These are phyloP conservation scores for Drosophila lacicola DNA, from an alignment of 2,888 invertebrate genomes.

Conservation along the genomic window DNA sequence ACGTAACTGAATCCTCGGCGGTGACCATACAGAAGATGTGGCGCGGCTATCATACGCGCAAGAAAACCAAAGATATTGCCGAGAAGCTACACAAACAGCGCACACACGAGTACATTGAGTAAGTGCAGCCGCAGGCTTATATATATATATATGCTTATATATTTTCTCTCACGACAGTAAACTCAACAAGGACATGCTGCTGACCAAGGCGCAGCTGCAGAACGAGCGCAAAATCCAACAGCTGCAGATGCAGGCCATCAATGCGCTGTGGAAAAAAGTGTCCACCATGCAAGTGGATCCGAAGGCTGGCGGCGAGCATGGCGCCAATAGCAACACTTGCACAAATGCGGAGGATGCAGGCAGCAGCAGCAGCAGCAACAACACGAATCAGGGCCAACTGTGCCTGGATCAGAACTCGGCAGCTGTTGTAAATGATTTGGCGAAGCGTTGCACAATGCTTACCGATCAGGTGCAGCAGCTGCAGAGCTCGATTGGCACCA, in stretches of 20 bases:
- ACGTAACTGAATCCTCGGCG: slow-evolving; percentile 87
- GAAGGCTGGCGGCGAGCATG: slow-evolving; percentile 33
- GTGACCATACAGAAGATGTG: slow-evolving; percentile 94
- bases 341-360: slow-evolving; percentile 11
- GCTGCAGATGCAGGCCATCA: slow-evolving; percentile 95
- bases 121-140: slow-evolving; percentile 79
- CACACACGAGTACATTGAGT: slow-evolving; percentile 94
- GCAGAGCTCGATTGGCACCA: slow-evolving; percentile 92
- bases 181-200: slow-evolving; percentile 93
- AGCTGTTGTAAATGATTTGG: slow-evolving; percentile 88
- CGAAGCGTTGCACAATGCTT: slow-evolving; percentile 90
- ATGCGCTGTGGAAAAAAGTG: slow-evolving; percentile 95
- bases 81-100: slow-evolving; percentile 91
- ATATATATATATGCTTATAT: slow-evolving; percentile 29
- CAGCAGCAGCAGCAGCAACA: slow-evolving; percentile 2
- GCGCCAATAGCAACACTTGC: slow-evolving; percentile 1
- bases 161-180: slow-evolving; percentile 86
- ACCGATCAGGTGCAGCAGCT: slow-evolving; percentile 92
- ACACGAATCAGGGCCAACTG: slow-evolving; percentile 36
- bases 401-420: slow-evolving; percentile 87
- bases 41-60: slow-evolving; percentile 93
- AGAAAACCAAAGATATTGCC: slow-evolving; percentile 86
- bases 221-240: slow-evolving; percentile 94
- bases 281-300: slow-evolving; percentile 87
- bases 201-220: slow-evolving; percentile 93